These are phyloP conservation scores for Rhagonycha fulva DNA, from an alignment of 2,888 invertebrate genomes.

Conservation along the genomic window DNA sequence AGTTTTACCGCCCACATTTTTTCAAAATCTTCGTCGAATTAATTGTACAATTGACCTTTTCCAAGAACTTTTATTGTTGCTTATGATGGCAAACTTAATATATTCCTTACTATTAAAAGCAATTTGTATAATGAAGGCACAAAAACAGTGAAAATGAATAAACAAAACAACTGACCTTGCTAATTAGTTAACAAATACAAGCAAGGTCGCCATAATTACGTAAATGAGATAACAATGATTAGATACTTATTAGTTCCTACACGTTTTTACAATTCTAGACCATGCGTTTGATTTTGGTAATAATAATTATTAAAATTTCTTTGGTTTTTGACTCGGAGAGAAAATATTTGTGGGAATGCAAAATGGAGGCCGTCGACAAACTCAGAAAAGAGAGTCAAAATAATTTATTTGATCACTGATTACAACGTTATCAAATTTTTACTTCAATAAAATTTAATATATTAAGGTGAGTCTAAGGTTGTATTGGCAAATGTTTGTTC, in stretches of 20 bases:
- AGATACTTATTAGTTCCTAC: background rate
- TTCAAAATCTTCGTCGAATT: background rate
- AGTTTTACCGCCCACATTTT: background rate
- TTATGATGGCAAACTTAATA: background rate
- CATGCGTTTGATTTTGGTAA: background rate
- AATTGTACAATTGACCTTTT: background rate
- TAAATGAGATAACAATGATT: background rate
- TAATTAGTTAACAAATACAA: slow-evolving; percentile 1
- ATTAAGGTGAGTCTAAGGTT: slow-evolving; percentile 36
- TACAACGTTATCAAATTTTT: background rate
- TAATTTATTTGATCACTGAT: background rate
- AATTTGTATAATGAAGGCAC: background rate
- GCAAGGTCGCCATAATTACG: background rate
- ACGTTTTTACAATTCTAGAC: background rate
- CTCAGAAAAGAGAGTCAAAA: background rate
- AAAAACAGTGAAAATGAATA: background rate
- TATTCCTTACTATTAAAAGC: background rate
- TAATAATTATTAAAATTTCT: background rate
- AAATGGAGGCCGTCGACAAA: no score
- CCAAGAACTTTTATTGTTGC: background rate
- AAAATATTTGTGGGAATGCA: background rate
- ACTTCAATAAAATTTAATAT: slow-evolving; percentile 9
- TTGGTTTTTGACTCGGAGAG: background rate
- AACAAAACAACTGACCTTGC: background rate
- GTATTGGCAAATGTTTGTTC: slow-evolving; percentile 31